Percentiles rank a stretch among this genome's conserved stretches.
Evolutionary conservation across 1,140 invertebrate genomes (phyloP).

Genomic region (Brachionus koreanus): DNA sequence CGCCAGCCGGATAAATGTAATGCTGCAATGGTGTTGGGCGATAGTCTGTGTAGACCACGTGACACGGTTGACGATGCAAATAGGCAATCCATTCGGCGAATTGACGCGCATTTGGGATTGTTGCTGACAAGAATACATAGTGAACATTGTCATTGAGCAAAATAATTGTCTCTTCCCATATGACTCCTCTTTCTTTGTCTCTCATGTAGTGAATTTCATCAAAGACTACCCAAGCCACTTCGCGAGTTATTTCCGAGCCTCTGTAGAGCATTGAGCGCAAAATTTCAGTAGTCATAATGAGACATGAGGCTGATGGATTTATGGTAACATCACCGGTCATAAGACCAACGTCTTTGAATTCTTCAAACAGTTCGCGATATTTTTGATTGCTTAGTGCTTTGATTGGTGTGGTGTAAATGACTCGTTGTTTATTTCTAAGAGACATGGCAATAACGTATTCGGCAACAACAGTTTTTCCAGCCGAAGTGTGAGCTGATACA

Average conservation of each 20-base stretch:
- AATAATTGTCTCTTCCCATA: conserved; percentile 98
- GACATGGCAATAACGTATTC: conserved; percentile 76
- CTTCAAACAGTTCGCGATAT: conserved; percentile 93
- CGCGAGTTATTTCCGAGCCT: conserved; percentile 91
- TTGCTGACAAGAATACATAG: conserved; percentile 97
- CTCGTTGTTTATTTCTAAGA: conserved; percentile 71
- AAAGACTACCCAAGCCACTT: conserved; percentile 99
- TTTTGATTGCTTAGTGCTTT: conserved; percentile 99
- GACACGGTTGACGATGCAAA: conserved; percentile 86
- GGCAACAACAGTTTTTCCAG: conserved; percentile 97
- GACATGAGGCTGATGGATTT: conserved; percentile 89
- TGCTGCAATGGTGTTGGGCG: conserved; percentile 94
- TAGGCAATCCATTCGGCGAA: conserved; percentile 98
- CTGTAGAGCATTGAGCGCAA: conserved; percentile 95
- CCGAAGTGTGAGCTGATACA: conserved; percentile 98
- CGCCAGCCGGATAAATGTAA: conserved; percentile 91
- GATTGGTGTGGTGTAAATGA: conserved; percentile 99
- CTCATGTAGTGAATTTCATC: conserved; percentile 99
- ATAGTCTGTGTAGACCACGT: conserved; percentile 98
- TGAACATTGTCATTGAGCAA: conserved; percentile 93
- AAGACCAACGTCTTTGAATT: conserved; percentile 91
- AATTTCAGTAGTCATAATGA: conserved; percentile 99
- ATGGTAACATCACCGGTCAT: conserved; percentile 99
- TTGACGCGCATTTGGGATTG: conserved; percentile 94
- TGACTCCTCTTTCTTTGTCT: conserved; percentile 96